Conservation (phyloP, 2,797 vertebrate species). For the Propithecus deckenii region DNA sequence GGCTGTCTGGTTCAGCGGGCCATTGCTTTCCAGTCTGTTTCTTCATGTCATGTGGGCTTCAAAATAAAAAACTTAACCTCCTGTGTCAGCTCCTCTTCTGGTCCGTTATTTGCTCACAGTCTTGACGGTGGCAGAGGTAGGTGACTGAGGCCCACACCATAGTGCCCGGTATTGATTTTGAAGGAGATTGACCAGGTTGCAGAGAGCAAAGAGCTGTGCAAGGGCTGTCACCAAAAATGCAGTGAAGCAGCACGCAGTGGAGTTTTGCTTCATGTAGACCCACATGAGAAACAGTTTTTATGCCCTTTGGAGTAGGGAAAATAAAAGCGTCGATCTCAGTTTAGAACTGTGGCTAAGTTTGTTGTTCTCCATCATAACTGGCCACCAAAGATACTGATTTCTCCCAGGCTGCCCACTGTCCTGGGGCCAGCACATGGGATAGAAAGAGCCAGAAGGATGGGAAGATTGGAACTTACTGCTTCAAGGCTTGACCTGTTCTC, state of each 20-base stretch:
- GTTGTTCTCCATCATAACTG: background rate
- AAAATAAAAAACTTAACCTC: background rate
- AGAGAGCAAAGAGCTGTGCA: background rate
- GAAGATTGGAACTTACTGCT: background rate
- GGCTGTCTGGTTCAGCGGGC: background rate
- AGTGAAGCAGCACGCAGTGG: background rate
- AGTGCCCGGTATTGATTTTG: background rate
- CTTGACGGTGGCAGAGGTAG: background rate
- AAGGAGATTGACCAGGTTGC: background rate
- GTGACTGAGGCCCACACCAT: background rate
- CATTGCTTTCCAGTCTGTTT: background rate
- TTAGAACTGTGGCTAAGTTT: background rate
- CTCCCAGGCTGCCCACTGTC: background rate
- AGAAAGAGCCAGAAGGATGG: background rate
- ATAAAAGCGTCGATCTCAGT: background rate
- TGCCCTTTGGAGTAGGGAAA: background rate
- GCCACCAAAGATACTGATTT: background rate
- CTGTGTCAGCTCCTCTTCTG: background rate
- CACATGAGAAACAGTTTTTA: accelerated
- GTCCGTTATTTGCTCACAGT: background rate
- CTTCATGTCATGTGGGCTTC: background rate
- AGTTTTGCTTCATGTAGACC: background rate
- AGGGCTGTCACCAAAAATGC: background rate
- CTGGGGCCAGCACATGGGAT: too few relatives aligned
- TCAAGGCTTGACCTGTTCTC: background rate